Base-by-base conservation (phyloP, 2,888 invertebrate genomes). In the Thera obeliscata region DNA sequence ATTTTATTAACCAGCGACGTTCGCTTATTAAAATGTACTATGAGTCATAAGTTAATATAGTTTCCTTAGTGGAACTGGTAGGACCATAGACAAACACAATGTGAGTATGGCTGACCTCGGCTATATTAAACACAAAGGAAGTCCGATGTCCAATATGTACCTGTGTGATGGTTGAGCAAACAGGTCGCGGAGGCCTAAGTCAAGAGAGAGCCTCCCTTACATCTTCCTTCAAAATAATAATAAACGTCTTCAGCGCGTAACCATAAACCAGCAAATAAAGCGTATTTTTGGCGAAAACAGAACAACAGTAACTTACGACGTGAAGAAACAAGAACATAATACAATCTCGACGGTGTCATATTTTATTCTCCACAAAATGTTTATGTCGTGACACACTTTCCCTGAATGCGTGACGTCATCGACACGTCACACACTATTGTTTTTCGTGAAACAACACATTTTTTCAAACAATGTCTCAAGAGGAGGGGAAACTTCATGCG, bases 331-430 rank as follows among this genome's bases (percentile, higher is more conserved):
- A 22, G 22, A 46, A 22, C 11, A 41, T 56, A 56, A 38, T 38
- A 56, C 12, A 56, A 52, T 33, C 33, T 33, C 8, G 52, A 33
- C 8, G 22, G 12, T 52, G 38, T 50, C 8, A 22, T 54, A 61
- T 61, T 61, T 55, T 61, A 54, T 61, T 46, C 43, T 54, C 33
- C 52, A 9, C 54, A 61, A 46, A 61, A 61, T 61, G 54, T 46
- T 43, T 55, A 38, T 35, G 38, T 57, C 58, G 50, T 22, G 60
- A 52, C 38, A 50, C 59, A 35, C 59, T 36, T 35, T 12, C 49
- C 2, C 9, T n/a, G 56, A 9, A 33, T 9, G 38, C 22, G 41
- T 60, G 60, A 60, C 60, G 60, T 52, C 50, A 60, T 52, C 12
- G 8, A 11, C 41, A 6, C 38, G 12, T 6, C 36, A 48, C 12